Evolutionary conservation across 1,140 invertebrate genomes (phyloP), one percentile per base, ranked within the genome.

Genomic region (Drosophila persimilis): DNA sequence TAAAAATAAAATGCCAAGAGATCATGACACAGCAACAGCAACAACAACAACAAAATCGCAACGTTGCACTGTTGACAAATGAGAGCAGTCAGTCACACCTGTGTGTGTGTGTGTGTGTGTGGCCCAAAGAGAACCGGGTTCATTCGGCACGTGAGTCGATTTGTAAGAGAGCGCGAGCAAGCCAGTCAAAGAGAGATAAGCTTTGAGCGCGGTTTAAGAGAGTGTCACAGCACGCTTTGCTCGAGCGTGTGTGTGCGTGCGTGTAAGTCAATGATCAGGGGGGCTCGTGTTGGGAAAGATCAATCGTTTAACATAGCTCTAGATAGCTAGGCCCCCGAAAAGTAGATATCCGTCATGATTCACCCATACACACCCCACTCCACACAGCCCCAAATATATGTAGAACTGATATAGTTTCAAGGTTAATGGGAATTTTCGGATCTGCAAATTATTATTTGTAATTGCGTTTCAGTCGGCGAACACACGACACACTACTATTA

Each of bases 1-100:
- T 83, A 78, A 71, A 83, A 83, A 81, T 83, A 81, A 81, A 70
- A 60, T 35, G 44, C 44, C 56, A 57, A 60, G 71, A 77, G 61
- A 59, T 60, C 43, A 60, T 69, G 57, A 61, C 57, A 35, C 53
- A 67, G 50, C 24, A 26, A 54, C 35, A 51, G 1, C 17, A 17
- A 48, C 15, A 47, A 58, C n/a, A 39, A 35, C 13, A 56, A 15
- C 15, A 54, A 86, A 86, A 61, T 77, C 81, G 81, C 81, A 86
- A 86, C 81, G 81, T 86, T 86, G 81, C 81, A 86, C 62, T 78
- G 73, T 78, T 71, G 73, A 78, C 74, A 65, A 73, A 29, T 50
- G 65, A 72, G 76, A 35, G 31, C 31, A 35, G 31, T 35, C 62
- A 15, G 26, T 11, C 62, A 47, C 53, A 58, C 73, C 61, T 56